A percentile compares a stretch with the other conserved stretches of the same genome.
Conservation (phyloP, 2,888 invertebrate genomes). For the Nudaria mundana region DNA sequence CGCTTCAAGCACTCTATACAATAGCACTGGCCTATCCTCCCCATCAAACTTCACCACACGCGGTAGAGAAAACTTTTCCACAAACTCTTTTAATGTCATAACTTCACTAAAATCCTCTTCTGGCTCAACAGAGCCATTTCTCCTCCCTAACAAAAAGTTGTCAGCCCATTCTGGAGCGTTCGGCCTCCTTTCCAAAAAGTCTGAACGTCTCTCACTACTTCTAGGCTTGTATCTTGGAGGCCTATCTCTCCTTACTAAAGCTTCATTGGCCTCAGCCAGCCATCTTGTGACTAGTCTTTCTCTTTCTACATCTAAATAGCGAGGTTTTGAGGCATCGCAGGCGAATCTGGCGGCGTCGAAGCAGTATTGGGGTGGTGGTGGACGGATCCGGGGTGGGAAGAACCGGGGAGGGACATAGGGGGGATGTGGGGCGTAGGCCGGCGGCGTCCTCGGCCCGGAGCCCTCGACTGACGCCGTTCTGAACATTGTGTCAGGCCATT, state of each 20-base stretch:
- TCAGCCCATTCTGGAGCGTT: constrained; percentile 69
- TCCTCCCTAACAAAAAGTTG: constrained; percentile 64
- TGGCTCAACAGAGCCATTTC: constrained; percentile 67
- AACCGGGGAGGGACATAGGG: constrained; percentile 71
- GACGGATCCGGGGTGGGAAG: constrained; percentile 70
- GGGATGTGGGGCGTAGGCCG: constrained; percentile 75
- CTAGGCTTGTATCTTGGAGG: constrained; percentile 73
- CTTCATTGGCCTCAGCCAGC: constrained; percentile 77
- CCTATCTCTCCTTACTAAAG: constrained; percentile 65
- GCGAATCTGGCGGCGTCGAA: constrained; percentile 79
- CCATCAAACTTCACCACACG: constrained; percentile 81
- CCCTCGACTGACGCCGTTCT: constrained; percentile 78
- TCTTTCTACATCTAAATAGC: constrained; percentile 74
- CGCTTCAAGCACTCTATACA: constrained; percentile 83
- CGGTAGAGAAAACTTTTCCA: constrained; percentile 83
- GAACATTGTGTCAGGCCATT: constrained; percentile 76
- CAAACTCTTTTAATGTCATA: constrained; percentile 79
- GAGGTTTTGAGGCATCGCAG: constrained; percentile 73
- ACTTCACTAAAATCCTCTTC: constrained; percentile 74
- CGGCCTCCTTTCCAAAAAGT: constrained; percentile 63
- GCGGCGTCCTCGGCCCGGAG: constrained; percentile 76
- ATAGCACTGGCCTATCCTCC: constrained; percentile 80
- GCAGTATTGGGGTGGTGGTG: constrained; percentile 76
- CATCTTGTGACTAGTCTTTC: constrained; percentile 74
- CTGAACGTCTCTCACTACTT: constrained; percentile 74